phyloP scores from a whole-genome alignment of 1,140 invertebrate genomes.

The Druon quercuslanigerum region DNA sequence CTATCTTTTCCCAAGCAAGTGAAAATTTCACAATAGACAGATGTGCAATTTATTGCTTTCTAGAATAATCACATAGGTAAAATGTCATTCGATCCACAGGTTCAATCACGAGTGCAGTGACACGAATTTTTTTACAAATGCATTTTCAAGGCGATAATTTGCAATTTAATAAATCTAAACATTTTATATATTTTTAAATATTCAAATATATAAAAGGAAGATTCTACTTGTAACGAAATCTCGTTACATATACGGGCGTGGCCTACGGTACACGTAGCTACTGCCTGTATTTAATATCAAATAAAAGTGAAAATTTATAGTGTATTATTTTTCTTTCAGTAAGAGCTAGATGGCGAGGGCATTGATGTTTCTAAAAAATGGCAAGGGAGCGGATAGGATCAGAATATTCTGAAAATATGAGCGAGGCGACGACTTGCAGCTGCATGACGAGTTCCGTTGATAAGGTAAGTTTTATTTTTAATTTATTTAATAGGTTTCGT shows the following conservation, averaged over 20 bases:
- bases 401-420: constrained; percentile 69
- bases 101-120: too few species aligned
- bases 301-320: not conserved
- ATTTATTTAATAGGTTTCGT: too few species aligned
- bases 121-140: too few species aligned
- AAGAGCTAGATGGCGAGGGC: constrained; percentile 47
- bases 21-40: too few species aligned
- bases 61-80: too few species aligned
- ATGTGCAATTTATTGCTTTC: too few species aligned
- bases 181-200: not conserved
- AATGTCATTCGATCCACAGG: too few species aligned
- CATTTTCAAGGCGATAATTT: too few species aligned
- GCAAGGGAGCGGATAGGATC: constrained; percentile 66
- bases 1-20: too few species aligned
- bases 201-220: not conserved
- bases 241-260: too few species aligned
- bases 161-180: not conserved
- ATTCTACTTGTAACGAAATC: too few species aligned
- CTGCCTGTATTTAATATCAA: not conserved
- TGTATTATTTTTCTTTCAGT: constrained; percentile 49
- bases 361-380: constrained; percentile 65
- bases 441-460: constrained; percentile 65
- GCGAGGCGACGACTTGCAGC: constrained; percentile 68
- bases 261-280: too few species aligned
- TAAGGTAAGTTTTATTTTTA: constrained; percentile 55